These are phyloP conservation scores for Podarcis raffonei DNA, from an alignment of 2,113 vertebrate genomes.

Conservation along the genomic window DNA sequence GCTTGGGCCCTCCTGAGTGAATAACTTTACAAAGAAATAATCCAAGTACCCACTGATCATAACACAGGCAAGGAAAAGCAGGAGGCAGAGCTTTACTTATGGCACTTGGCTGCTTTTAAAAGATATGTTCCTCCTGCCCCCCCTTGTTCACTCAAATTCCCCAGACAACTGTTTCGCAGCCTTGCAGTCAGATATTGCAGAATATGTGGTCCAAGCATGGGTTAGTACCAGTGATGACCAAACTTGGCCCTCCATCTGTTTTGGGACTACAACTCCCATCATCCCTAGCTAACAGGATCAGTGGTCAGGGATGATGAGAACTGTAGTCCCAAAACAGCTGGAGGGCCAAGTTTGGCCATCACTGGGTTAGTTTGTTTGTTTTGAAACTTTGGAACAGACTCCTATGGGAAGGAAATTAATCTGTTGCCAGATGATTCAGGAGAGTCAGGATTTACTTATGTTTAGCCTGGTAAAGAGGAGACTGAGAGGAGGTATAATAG, in stretches of 20 bases:
- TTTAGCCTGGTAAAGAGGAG: too few species aligned
- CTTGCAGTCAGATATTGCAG: rapidly evolving
- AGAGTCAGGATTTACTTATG: neutral
- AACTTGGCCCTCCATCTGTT: too few species aligned
- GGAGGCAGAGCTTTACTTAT: neutral
- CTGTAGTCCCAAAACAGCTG: too few species aligned
- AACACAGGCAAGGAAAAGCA: neutral
- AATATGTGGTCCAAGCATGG: neutral
- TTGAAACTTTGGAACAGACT: neutral
- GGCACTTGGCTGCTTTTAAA: neutral
- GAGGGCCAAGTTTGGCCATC: too few species aligned
- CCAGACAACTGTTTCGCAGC: neutral
- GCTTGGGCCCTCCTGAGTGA: neutral
- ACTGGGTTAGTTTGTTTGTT: neutral
- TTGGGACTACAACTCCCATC: too few species aligned
- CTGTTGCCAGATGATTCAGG: neutral
- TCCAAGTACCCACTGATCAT: neutral
- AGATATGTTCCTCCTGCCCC: neutral
- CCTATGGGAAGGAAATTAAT: neutral
- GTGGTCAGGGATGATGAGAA: too few species aligned
- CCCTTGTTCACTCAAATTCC: neutral
- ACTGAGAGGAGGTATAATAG: too few species aligned
- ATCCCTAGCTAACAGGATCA: too few species aligned
- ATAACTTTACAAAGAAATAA: constrained; percentile 1
- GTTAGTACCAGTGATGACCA: neutral